These are phyloP conservation scores for Mactra quadrangularis DNA, from an alignment of 1,140 invertebrate species.

Conservation along the genomic window DNA sequence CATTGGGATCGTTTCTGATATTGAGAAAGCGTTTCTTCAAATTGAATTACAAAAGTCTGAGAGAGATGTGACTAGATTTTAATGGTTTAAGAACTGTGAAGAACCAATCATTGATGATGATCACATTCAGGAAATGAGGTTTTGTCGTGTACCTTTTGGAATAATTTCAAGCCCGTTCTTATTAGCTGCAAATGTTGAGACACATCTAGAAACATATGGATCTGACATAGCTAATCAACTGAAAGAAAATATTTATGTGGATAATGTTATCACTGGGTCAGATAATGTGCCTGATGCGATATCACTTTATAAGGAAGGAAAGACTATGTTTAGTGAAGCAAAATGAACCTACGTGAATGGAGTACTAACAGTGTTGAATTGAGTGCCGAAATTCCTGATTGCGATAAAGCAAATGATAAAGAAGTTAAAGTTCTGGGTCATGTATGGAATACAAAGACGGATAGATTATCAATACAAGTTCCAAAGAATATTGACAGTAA, in stretches of 20 bases:
- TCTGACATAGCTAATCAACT: not conserved
- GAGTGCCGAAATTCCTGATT: not conserved
- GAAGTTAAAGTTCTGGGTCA: slow-evolving; percentile 25
- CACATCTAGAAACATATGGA: slow-evolving; percentile 11
- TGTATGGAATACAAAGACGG: not conserved
- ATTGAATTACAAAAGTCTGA: slow-evolving; percentile 5
- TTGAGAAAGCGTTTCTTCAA: slow-evolving; percentile 50
- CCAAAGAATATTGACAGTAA: not conserved
- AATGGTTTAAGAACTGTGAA: slow-evolving; percentile 32
- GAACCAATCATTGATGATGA: not conserved
- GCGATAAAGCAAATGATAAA: slow-evolving; percentile 10
- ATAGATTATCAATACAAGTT: slow-evolving; percentile 5
- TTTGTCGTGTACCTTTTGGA: slow-evolving; percentile 41
- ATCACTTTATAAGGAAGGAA: slow-evolving; percentile 9
- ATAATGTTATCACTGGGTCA: slow-evolving; percentile 52
- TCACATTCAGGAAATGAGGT: slow-evolving; percentile 12
- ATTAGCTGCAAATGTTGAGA: slow-evolving; percentile 38
- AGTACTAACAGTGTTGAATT: slow-evolving; percentile 3
- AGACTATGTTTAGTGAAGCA: slow-evolving; percentile 47
- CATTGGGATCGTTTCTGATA: slow-evolving; percentile 30
- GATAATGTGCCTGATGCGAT: not conserved
- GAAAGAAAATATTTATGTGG: slow-evolving; percentile 36
- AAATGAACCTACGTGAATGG: slow-evolving; percentile 47
- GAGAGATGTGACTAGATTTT: slow-evolving; percentile 26
- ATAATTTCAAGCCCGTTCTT: slow-evolving; percentile 38